Conservation (phyloP, 2,797 vertebrate genomes). For the Onychomys leucogaster region DNA sequence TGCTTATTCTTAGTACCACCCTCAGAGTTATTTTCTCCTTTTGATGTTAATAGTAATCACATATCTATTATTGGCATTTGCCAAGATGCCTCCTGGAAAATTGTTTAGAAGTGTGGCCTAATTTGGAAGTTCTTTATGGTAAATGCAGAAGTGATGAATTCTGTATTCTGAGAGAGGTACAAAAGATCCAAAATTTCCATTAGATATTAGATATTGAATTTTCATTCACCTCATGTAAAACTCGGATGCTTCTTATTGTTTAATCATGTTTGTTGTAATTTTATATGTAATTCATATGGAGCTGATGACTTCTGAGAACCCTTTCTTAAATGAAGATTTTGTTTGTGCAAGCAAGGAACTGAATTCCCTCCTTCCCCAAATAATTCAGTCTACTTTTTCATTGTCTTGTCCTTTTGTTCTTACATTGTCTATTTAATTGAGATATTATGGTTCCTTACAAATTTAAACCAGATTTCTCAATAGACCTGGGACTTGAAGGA, state of each 20-base stretch:
- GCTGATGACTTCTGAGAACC: conserved; percentile 14
- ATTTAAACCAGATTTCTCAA: conserved; percentile 66
- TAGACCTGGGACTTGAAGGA: neutral
- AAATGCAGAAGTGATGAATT: neutral
- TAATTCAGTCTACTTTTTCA: conserved; percentile 29
- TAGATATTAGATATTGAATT: conserved; percentile 7
- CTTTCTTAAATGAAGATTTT: conserved; percentile 39
- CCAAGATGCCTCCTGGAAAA: neutral
- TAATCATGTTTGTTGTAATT: conserved; percentile 48
- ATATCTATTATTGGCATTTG: conserved; percentile 29
- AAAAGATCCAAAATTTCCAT: neutral
- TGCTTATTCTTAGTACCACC: neutral
- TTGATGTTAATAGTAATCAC: conserved; percentile 7
- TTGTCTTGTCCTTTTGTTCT: conserved; percentile 33
- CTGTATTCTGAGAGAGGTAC: neutral
- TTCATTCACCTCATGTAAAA: neutral
- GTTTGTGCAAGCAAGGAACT: neutral
- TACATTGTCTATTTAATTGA: conserved; percentile 65
- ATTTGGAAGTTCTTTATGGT: neutral
- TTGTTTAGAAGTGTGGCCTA: neutral
- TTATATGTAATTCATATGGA: conserved; percentile 44
- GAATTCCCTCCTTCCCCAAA: conserved; percentile 8
- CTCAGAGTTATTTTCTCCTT: neutral
- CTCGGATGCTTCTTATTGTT: neutral
- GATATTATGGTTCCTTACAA: conserved; percentile 55